Evolutionary conservation across 2,113 vertebrate species (phyloP), one percentile per base, ranked within the genome.

Genomic region (Hipposideros armiger): DNA sequence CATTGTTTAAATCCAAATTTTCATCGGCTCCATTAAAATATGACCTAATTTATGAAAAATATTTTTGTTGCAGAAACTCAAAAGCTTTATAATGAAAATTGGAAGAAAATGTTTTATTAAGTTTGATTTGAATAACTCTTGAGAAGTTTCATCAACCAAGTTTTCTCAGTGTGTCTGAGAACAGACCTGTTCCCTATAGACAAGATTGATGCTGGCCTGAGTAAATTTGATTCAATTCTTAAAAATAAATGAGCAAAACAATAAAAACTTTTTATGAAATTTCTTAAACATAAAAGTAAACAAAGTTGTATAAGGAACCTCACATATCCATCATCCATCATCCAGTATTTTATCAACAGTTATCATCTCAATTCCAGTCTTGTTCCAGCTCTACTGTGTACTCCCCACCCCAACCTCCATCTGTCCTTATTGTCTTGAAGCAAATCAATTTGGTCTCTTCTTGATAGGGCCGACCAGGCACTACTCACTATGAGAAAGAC

Each of bases 11-110:
- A 85, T 81, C 56, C 42, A 50, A 13, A 67, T 85, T 88, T 89
- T 93, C n/a, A 54, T 88, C 3, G 15, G 66, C 15, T 77, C 77
- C 32, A 91, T 89, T 89, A 82, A 93, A 73, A 92, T 89, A 28
- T 47, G 36, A 36, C 36, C 47, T 30, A n/a, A 89, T 50, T 77
- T 83, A 45, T 66, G 56, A 56, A 47, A 70, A n/a, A 16, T 26
- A 10, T 77, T 88, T 80, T 20, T 64, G 32, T 50, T 56, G 36
- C 36, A 73, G 56, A 95, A 83, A 95, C 24, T 78, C 40, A 66
- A 82, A 77, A 90, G 19, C 28, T 89, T 64, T 60, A 47, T 5
- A 76, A 74, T 72, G 22, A 54, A 91, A 89, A 78, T 70, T 86
- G 60, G 26, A 50, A 42, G 30, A 82, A 73, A 89, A 20, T 74